Evolutionary conservation across 2,888 invertebrate species (phyloP), one percentile per base, ranked within the genome.

Genomic region (Oscheius myriophilus): DNA sequence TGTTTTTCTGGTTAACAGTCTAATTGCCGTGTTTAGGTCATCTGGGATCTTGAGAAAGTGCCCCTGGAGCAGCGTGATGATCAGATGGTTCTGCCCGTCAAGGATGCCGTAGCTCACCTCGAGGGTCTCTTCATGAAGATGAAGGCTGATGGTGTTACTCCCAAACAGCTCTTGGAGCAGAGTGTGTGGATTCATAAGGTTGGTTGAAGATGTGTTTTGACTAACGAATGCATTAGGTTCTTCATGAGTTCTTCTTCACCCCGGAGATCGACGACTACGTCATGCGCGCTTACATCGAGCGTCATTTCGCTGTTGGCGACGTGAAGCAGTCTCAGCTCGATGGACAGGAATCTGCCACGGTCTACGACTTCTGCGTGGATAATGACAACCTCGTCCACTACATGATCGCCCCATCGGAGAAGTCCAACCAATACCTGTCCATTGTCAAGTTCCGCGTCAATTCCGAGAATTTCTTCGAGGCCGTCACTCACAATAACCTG

Each of bases 211-310:
- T 33, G 3, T 33, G 33, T 33, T 51, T 16, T 23, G 16, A 4
- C 3, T 18, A 57, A 7, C n/a, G 2, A 23, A 4, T 18, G 14
- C 4, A 53, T 53, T 72, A 82, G 67, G 75, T 81, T 11, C 72
- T 84, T 33, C 84, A 84, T 69, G 82, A 84, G 66, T 84, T 82
- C 73, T 83, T 84, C 76, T 84, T 84, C 71, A 80, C 81, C 16
- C 42, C 64, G 7, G 73, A 76, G 7, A 67, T 78, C 23, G 78
- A 73, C 58, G 75, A 76, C 41, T 73, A 70, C 9, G 76, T 75
- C n/a, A 71, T 79, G 49, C 51, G 61, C 14, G 74, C 74, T 46
- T 81, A 75, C 51, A 58, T 73, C 16, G 74, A 75, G 33, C 72
- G 71, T 42, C 70, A 72, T 26, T 79, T 76, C 61, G 49, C 62